These are phyloP conservation scores for Pelvicachromis taeniatus DNA, from an alignment of 2,113 vertebrate genomes.

Conservation along the genomic window DNA sequence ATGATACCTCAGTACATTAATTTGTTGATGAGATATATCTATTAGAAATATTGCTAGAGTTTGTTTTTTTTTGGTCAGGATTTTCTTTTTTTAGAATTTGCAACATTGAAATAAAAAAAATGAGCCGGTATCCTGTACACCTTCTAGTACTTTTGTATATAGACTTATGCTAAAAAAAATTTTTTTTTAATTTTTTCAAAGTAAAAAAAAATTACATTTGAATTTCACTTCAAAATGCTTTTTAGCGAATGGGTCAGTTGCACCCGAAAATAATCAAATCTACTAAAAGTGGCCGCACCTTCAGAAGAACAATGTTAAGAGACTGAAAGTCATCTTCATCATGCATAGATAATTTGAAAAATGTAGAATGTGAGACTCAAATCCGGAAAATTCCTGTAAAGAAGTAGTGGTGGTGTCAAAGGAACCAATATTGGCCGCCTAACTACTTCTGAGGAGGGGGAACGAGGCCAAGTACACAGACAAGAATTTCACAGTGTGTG, in stretches of 20 bases:
- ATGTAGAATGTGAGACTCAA: not conserved
- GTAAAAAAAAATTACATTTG: not conserved
- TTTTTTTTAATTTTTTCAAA: not conserved
- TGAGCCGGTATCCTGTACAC: not conserved
- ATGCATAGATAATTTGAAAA: not conserved
- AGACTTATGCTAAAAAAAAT: not conserved
- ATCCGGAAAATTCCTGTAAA: not conserved
- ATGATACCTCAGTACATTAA: constrained; percentile 1
- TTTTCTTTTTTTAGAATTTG: too few relatives aligned
- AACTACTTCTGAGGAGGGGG: not conserved
- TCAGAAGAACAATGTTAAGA: not conserved
- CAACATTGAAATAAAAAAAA: not conserved
- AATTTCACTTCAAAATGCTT: not conserved
- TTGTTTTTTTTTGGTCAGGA: not conserved
- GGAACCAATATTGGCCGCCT: not conserved
- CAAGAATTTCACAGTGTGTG: not conserved
- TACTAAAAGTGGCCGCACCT: not conserved
- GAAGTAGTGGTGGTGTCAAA: not conserved
- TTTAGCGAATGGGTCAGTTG: not conserved
- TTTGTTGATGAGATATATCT: not conserved
- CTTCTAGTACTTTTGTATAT: not conserved
- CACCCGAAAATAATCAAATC: not conserved
- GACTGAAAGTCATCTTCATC: not conserved
- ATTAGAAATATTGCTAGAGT: not conserved
- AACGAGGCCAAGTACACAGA: not conserved